Percentiles rank a stretch among this genome's conserved stretches.
Evolutionary conservation across 2,113 vertebrate genomes (phyloP).

Genomic region (Cyphomyrus plagiostoma): DNA sequence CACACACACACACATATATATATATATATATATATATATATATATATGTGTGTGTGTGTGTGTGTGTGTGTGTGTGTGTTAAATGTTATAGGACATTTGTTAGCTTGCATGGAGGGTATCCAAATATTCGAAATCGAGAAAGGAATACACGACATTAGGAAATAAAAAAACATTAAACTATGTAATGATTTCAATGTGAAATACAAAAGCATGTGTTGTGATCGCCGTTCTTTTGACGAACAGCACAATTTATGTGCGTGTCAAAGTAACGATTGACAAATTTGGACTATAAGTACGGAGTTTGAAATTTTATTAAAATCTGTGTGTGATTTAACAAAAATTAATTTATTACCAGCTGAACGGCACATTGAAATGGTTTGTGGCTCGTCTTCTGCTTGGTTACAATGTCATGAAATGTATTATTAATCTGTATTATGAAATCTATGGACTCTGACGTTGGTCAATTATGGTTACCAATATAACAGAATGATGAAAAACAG

Average conservation of each 20-base stretch:
- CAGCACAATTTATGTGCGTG: background rate
- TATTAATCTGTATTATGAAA: conserved; percentile 4
- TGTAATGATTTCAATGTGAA: background rate
- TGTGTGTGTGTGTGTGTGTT: background rate
- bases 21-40: too few relatives aligned
- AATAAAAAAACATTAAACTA: background rate
- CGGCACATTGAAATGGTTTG: background rate
- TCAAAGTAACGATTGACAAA: background rate
- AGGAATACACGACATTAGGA: background rate
- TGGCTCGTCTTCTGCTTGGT: background rate
- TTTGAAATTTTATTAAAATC: background rate
- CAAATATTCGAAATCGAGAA: background rate
- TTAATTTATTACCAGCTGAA: background rate
- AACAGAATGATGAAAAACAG: background rate
- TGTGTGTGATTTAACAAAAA: background rate
- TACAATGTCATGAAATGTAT: conserved; percentile 6
- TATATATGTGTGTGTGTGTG: too few relatives aligned
- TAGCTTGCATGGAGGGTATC: background rate
- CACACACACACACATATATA: too few relatives aligned
- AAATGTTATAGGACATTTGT: background rate
- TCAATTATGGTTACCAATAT: background rate
- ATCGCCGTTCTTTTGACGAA: background rate
- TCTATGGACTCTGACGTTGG: conserved; percentile 2
- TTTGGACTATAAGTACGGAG: background rate
- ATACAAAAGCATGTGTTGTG: background rate